phyloP scores from a whole-genome alignment of 30 jellyfish, hydroid and myxozoan genomes.

The Turritopsis rubra region DNA sequence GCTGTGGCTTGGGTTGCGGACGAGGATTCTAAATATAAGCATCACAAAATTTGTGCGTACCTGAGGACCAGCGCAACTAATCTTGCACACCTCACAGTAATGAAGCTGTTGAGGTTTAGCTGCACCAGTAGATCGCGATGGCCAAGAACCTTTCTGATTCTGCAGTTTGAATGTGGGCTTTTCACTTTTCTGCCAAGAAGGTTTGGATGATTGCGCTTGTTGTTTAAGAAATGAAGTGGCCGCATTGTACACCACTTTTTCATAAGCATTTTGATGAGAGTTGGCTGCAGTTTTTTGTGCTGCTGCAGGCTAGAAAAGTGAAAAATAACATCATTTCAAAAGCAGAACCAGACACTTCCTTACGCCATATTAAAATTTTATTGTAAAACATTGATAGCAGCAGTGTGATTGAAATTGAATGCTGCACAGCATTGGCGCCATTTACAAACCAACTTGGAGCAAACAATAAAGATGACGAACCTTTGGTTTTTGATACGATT shows the following conservation, averaged over 20 bases:
- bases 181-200: conserved; percentile 84
- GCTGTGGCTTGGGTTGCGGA: conserved; percentile 61
- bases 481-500: conserved; percentile 25
- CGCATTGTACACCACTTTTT: conserved; percentile 80
- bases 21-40: neutral
- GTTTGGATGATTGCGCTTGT: conserved; percentile 66
- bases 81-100: conserved; percentile 94
- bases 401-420: neutral
- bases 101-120: conserved; percentile 85
- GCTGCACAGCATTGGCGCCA: neutral
- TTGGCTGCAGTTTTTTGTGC: conserved; percentile 18
- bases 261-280: conserved; percentile 77
- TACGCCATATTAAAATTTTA: neutral
- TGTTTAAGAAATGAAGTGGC: conserved; percentile 89
- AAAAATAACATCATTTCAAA: neutral
- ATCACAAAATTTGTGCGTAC: too few species aligned
- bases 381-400: neutral
- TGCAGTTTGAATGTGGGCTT: conserved; percentile 79
- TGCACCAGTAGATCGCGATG: conserved; percentile 44
- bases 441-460: neutral
- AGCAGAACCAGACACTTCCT: conserved; percentile 10
- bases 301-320: conserved; percentile 29
- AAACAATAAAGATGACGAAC: neutral
- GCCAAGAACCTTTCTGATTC: conserved; percentile 38
- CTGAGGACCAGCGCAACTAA: conserved; percentile 98